phyloP scores from a whole-genome alignment of 2,888 invertebrate species.

The Strigamia crassipes region DNA sequence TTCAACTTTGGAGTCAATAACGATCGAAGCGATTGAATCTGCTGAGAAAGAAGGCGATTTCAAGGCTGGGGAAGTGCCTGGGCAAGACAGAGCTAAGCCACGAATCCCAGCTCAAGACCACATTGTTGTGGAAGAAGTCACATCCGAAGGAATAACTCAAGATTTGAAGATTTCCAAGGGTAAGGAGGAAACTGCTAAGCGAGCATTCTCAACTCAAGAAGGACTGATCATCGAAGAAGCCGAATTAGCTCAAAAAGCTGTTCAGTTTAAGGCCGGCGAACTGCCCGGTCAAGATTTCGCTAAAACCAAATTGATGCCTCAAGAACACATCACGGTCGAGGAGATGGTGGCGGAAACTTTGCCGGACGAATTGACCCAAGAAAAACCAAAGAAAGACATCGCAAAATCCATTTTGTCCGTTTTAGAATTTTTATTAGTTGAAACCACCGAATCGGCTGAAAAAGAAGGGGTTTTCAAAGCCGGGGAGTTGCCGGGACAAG shows the following conservation, averaged over 20 bases:
- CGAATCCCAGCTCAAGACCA: conserved; percentile 51
- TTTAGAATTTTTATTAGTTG: conserved; percentile 45
- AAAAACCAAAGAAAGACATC: conserved; percentile 26
- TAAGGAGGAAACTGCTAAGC: conserved; percentile 51
- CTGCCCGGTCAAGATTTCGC: conserved; percentile 48
- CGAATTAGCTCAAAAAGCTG: conserved; percentile 50
- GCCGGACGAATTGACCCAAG: conserved; percentile 43
- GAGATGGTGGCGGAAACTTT: conserved; percentile 30
- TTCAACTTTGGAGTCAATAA: conserved; percentile 42
- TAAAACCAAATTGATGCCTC: conserved; percentile 33
- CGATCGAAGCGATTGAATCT: conserved; percentile 46
- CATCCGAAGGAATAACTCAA: conserved; percentile 39
- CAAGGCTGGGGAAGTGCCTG: conserved; percentile 50
- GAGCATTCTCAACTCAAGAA: conserved; percentile 51
- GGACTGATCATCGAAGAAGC: conserved; percentile 56
- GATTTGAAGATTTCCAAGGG: conserved; percentile 45
- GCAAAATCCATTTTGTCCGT: conserved; percentile 34
- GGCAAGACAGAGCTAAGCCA: conserved; percentile 50
- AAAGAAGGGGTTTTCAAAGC: conserved; percentile 46
- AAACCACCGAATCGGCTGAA: conserved; percentile 42
- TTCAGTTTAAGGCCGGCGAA: conserved; percentile 43
- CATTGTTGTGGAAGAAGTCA: conserved; percentile 48
- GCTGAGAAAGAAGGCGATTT: conserved; percentile 44
- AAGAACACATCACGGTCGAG: conserved; percentile 52
- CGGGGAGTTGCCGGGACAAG: conserved; percentile 35